Evolutionary conservation across 2,888 invertebrate species (phyloP).

Genomic region (Cephus pulcher): DNA sequence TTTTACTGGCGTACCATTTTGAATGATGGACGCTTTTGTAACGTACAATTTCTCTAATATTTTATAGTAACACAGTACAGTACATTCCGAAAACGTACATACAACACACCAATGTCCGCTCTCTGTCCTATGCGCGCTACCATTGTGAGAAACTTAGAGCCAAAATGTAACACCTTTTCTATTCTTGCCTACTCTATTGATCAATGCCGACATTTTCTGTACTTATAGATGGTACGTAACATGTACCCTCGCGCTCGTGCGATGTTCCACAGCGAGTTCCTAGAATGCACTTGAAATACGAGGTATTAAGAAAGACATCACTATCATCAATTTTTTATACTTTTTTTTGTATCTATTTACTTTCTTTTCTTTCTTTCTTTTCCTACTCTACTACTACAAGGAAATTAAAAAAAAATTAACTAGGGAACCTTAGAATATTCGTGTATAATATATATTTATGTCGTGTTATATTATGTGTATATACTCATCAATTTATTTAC

Average conservation of each 20-base stretch:
- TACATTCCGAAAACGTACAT: background rate
- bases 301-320: conserved; percentile 64
- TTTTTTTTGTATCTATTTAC: conserved; percentile 8
- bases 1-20: background rate
- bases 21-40: background rate
- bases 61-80: background rate
- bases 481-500: background rate
- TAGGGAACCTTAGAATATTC: background rate
- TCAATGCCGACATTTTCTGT: conserved; percentile 65
- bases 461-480: background rate
- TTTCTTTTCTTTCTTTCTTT: conserved; percentile 17
- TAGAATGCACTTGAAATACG: conserved; percentile 65
- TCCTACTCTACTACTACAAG: conserved; percentile 11
- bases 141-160: conserved; percentile 27
- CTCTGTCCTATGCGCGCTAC: background rate
- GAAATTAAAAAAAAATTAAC: background rate
- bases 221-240: conserved; percentile 66
- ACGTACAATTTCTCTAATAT: background rate
- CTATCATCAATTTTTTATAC: conserved; percentile 53
- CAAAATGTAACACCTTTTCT: conserved; percentile 52
- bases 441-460: background rate
- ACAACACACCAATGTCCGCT: background rate
- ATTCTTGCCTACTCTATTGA: conserved; percentile 58
- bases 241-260: conserved; percentile 65
- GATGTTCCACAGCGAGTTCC: conserved; percentile 65